phyloP scores from a whole-genome alignment of 1,140 invertebrate species.

The Agrypnia vestita region DNA sequence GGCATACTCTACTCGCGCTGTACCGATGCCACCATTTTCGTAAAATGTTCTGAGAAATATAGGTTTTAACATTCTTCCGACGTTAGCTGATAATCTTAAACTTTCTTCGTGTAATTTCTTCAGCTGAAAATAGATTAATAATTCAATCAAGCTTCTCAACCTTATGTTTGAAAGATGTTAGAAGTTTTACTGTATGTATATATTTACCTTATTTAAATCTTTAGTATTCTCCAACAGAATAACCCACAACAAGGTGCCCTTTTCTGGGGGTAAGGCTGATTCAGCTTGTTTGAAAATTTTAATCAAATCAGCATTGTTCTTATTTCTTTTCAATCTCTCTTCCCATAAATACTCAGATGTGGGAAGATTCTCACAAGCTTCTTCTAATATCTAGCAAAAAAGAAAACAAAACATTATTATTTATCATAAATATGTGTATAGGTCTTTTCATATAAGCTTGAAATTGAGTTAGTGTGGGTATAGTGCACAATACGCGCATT shows the following conservation, averaged over 20 bases:
- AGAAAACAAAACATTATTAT: not conserved
- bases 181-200: not conserved
- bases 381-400: slow-evolving; percentile 65
- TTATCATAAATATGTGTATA: too few species aligned
- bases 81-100: slow-evolving; percentile 63
- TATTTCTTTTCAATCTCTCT: slow-evolving; percentile 63
- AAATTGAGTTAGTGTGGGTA: too few species aligned
- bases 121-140: slow-evolving; percentile 60
- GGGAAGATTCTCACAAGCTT: slow-evolving; percentile 68
- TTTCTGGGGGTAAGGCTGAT: slow-evolving; percentile 63
- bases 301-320: slow-evolving; percentile 62
- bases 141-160: not conserved
- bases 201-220: slow-evolving; percentile 70
- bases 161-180: not conserved
- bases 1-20: slow-evolving; percentile 68
- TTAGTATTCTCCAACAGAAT: slow-evolving; percentile 64
- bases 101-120: slow-evolving; percentile 70
- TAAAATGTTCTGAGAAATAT: slow-evolving; percentile 70
- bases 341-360: slow-evolving; percentile 71
- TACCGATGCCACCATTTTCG: slow-evolving; percentile 65
- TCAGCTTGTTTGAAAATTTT: slow-evolving; percentile 66
- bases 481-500: too few species aligned
- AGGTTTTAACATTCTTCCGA: slow-evolving; percentile 69
- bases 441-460: too few species aligned
- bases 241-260: slow-evolving; percentile 44